Evolutionary conservation across 2,888 invertebrate genomes (phyloP), one percentile per base, ranked within the genome.

Genomic region (Erebia palarica): DNA sequence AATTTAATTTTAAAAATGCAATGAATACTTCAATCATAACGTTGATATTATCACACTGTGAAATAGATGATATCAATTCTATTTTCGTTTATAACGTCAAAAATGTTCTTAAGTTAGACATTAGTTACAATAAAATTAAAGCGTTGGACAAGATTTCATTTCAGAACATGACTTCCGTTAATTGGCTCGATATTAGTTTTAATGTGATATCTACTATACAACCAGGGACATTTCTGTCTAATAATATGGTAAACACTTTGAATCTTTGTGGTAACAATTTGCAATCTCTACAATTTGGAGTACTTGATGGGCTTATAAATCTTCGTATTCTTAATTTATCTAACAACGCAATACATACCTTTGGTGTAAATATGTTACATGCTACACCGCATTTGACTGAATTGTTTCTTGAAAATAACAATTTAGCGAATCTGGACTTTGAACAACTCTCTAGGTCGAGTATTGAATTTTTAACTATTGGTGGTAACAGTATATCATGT

Each of bases 311-410:
- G 0, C 65, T 74, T 21, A 63, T 21, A 14, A 70, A 72, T 36
- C 61, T 74, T 21, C 72, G 66, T 53, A 13, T 58, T 36, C 72
- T 76, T 10, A 76, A 76, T 66, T 72, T 76, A 60, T 73, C 74
- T 10, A 75, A 68, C 44, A 75, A 76, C 70, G 71, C 57, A 14
- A 59, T 76, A 16, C 65, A 59, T 18, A 64, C 57, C 8, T 69
- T 76, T 61, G 58, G 65, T 59, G 47, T 61, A 13, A 72, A 72
- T 27, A 58, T 74, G 51, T 70, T 74, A 53, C 74, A 72, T 36
- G 71, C 65, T 21, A 65, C 73, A 51, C 73, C 69, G 16, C 51
- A 36, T 47, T 36, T 76, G 53, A 66, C 63, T 14, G n/a, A 58
- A 58, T 70, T 68, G 59, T 65, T 69, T 36, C 71, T 68, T 59